Percentiles rank a stretch among this genome's conserved stretches.
phyloP scores from a whole-genome alignment of 2,888 invertebrate genomes.

The Cerceris ruficornis region DNA sequence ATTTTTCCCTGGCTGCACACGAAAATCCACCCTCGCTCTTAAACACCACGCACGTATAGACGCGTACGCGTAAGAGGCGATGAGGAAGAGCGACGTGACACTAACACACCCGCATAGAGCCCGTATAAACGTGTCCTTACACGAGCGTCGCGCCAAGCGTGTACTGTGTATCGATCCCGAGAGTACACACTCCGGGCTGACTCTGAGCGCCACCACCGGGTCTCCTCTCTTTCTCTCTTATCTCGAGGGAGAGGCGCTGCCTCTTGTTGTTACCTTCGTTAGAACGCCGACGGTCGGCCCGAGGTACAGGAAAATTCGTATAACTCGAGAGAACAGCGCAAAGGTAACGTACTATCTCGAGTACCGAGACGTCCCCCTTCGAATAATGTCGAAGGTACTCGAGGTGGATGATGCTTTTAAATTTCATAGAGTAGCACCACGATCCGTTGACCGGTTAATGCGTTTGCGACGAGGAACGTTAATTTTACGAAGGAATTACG shows the following conservation, averaged over 20 bases:
- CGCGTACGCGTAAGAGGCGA: constrained; percentile 4
- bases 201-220: constrained; percentile 72
- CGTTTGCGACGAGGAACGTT: no score
- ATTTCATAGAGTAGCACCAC: no score
- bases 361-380: background rate
- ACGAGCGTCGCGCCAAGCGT: constrained; percentile 57
- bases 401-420: no score
- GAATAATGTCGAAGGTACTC: background rate
- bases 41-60: constrained; percentile 29
- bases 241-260: constrained; percentile 63
- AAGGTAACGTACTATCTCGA: background rate
- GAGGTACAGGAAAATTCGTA: background rate
- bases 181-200: constrained; percentile 72
- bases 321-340: background rate
- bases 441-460: no score
- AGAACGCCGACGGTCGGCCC: constrained; percentile 30
- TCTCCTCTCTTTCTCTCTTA: constrained; percentile 36
- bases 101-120: constrained; percentile 47
- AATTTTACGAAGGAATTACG: no score
- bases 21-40: constrained; percentile 49
- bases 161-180: constrained; percentile 76
- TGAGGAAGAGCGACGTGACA: background rate
- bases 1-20: constrained; percentile 40
- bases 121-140: constrained; percentile 54
- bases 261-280: constrained; percentile 56